Conservation (phyloP, 2,888 invertebrate genomes). For the Drosophila paranaensis region DNA sequence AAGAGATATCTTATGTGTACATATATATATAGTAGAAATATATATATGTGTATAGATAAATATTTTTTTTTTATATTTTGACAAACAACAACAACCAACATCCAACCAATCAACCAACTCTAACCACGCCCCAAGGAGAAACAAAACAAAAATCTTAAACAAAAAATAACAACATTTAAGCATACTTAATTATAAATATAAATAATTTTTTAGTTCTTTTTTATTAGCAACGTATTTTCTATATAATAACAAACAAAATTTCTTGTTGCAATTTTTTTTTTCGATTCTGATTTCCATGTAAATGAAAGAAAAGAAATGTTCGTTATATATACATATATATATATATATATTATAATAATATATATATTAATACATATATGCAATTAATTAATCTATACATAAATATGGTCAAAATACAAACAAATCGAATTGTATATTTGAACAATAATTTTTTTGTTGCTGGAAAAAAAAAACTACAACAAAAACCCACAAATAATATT, state of each 20-base stretch:
- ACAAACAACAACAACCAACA: conserved; percentile 32
- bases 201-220: conserved; percentile 41
- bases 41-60: conserved; percentile 31
- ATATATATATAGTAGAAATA: conserved; percentile 24
- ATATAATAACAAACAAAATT: conserved; percentile 31
- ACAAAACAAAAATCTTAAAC: conserved; percentile 4
- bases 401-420: conserved; percentile 21
- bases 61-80: conserved; percentile 32
- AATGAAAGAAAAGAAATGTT: conserved; percentile 23
- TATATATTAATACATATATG: conserved; percentile 22
- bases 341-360: conserved; percentile 23
- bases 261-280: conserved; percentile 48
- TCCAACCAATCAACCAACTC: conserved; percentile 46
- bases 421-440: conserved; percentile 59
- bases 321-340: conserved; percentile 28
- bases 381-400: conserved; percentile 12
- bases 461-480: conserved; percentile 22
- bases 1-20: conserved; percentile 33
- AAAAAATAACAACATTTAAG: conserved; percentile 16
- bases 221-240: conserved; percentile 36
- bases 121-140: conserved; percentile 40
- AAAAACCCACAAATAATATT: conserved; percentile 22
- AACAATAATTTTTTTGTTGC: conserved; percentile 32
- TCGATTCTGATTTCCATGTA: conserved; percentile 22
- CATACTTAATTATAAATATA: conserved; percentile 31